phyloP scores from a whole-genome alignment of 2,888 invertebrate genomes.

The Leptura quadrifasciata region DNA sequence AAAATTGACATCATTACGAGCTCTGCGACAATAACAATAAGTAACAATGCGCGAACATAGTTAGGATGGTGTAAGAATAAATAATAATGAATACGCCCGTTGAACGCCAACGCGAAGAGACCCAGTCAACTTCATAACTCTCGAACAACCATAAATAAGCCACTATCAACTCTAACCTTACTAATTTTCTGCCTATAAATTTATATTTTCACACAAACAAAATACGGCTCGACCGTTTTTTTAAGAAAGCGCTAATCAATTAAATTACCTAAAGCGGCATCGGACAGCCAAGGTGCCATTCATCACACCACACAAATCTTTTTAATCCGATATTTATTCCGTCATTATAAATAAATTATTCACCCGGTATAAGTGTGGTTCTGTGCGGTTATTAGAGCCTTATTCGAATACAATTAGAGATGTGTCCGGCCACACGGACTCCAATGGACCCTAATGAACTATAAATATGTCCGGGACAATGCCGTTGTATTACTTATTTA shows the following conservation, averaged over 20 bases:
- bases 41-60: slow-evolving; percentile 59
- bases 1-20: slow-evolving; percentile 58
- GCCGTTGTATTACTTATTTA: slow-evolving; percentile 73
- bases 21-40: slow-evolving; percentile 58
- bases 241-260: slow-evolving; percentile 65
- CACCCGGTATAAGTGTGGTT: slow-evolving; percentile 69
- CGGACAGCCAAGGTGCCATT: slow-evolving; percentile 65
- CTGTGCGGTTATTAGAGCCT: slow-evolving; percentile 72
- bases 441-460: slow-evolving; percentile 73
- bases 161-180: slow-evolving; percentile 64
- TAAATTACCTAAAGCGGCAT: slow-evolving; percentile 60
- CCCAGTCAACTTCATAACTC: slow-evolving; percentile 39
- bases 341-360: slow-evolving; percentile 74
- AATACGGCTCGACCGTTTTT: slow-evolving; percentile 56
- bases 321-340: slow-evolving; percentile 74
- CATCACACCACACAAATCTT: slow-evolving; percentile 74
- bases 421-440: slow-evolving; percentile 72
- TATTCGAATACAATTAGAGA: slow-evolving; percentile 74
- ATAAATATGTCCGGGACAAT: slow-evolving; percentile 73
- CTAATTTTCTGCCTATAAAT: slow-evolving; percentile 73
- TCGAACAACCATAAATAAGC: slow-evolving; percentile 61
- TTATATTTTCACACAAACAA: slow-evolving; percentile 70
- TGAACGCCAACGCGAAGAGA: slow-evolving; percentile 63
- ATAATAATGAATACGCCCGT: slow-evolving; percentile 57
- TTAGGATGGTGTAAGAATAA: slow-evolving; percentile 55